Base-by-base conservation (phyloP, 2,113 vertebrate genomes). In the Ovis canadensis region DNA sequence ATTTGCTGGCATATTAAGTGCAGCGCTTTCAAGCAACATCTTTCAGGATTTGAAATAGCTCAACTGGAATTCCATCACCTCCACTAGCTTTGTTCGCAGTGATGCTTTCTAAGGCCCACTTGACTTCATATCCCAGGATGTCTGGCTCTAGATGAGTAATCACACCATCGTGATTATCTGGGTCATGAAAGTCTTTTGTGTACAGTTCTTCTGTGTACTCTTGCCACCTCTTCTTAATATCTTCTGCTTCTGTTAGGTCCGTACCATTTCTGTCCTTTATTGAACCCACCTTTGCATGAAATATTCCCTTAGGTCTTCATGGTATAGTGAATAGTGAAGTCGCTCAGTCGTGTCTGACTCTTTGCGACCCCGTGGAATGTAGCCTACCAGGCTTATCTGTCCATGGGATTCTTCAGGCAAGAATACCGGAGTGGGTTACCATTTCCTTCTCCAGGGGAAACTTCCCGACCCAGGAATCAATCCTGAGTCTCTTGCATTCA, bases 61-160 rank as follows among this genome's bases (percentile, higher is more conserved):
- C 19, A 6, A 36, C 64, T 71, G n/a, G 4, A 71, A 71, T 71
- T 71, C 9, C 5, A 36, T 71, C n/a, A 36, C 19, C 19, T 71
- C 17, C n/a, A 6, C 0, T 71, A 71, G 64, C n/a, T 71, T 21
- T 71, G n/a, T 36, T 36, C 0, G 0, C 1, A 71, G 4, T 23
- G n/a, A 12, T 36, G 5, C 10, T 71, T 71, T 71, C n/a, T 36
- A 23, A 71, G 64, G 19, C n/a, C 19, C 64, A 71, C n/a, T 71
- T 71, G n/a, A 71, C 64, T 71, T 71, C n/a, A 71, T 10, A 36
- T 11, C 21, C 19, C 19, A 71, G 19, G n/a, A 71, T 71, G 21
- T 40, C 67, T 23, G 4, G 2, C 19, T 71, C 10, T 71, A 71
- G 19, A 10, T 40, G 67, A 40, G 19, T 71, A n/a, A 71, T 71